phyloP scores from a whole-genome alignment of 2,113 vertebrate genomes.

The Oostethus manadensis region DNA sequence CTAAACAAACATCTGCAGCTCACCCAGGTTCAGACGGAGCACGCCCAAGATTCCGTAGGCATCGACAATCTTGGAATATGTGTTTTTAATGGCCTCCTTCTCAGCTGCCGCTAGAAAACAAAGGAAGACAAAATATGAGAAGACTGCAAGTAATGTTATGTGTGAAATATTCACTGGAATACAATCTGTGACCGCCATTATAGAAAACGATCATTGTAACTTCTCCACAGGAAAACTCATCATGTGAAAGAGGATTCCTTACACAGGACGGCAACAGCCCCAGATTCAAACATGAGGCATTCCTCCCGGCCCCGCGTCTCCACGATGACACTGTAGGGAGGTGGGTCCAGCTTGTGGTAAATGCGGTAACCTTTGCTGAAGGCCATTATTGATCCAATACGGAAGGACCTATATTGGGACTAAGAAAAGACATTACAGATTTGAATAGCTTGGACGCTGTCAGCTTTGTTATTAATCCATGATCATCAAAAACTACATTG shows the following conservation, averaged over 20 bases:
- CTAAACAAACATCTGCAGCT: constrained; percentile 50
- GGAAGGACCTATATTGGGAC: constrained; percentile 36
- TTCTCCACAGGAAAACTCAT: too few species aligned
- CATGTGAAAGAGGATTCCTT: constrained; percentile 60
- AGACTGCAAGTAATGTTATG: neutral
- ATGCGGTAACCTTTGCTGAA: constrained; percentile 98
- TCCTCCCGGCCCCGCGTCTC: constrained; percentile 89
- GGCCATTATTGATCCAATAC: constrained; percentile 77
- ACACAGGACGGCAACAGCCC: constrained; percentile 94
- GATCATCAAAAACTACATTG: too few species aligned
- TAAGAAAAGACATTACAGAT: constrained; percentile 26
- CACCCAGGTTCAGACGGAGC: constrained; percentile 91
- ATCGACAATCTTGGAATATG: constrained; percentile 90
- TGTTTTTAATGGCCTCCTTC: constrained; percentile 89
- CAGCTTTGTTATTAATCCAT: too few species aligned
- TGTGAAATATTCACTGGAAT: neutral
- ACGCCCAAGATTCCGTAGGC: constrained; percentile 94
- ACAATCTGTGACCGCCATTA: neutral
- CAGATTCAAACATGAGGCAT: constrained; percentile 95
- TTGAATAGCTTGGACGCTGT: too few species aligned
- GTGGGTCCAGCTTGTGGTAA: constrained; percentile 93
- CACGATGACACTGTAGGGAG: constrained; percentile 92
- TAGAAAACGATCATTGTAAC: too few species aligned
- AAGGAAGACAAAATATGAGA: constrained; percentile 6
- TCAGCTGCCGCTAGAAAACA: constrained; percentile 81